Percentiles rank a stretch among this genome's conserved stretches.
Conservation (phyloP, 2,113 vertebrate species). For the Prietella phreatophila region DNA sequence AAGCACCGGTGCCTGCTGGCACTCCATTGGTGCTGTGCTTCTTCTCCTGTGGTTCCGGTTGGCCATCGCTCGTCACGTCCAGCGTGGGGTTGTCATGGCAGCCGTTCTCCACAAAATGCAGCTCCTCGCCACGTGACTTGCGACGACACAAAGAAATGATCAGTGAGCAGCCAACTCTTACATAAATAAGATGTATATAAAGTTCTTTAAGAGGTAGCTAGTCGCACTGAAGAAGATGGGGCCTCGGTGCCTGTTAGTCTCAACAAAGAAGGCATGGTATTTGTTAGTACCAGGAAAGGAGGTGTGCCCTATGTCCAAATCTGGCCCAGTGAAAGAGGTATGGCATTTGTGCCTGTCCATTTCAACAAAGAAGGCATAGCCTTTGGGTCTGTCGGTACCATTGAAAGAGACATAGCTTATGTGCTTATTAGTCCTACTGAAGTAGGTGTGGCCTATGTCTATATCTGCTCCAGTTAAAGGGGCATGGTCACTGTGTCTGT, state of each 20-base stretch:
- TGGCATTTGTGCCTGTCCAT: neutral
- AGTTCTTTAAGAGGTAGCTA: no score
- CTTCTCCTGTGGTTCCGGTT: conserved; percentile 90
- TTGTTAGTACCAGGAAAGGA: neutral
- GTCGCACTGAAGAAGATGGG: neutral
- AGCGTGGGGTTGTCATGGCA: conserved; percentile 97
- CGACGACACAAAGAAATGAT: neutral
- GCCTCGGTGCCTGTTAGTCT: neutral
- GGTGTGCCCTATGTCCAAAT: neutral
- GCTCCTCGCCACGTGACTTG: conserved; percentile 84
- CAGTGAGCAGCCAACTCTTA: neutral
- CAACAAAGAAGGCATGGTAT: neutral
- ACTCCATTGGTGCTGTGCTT: conserved; percentile 87
- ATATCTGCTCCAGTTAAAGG: neutral
- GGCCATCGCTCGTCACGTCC: conserved; percentile 91
- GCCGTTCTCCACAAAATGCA: conserved; percentile 96
- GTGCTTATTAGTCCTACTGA: neutral
- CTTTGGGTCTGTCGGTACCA: neutral
- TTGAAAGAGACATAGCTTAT: neutral
- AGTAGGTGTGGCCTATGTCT: neutral
- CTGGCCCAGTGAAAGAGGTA: neutral
- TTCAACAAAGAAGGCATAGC: neutral
- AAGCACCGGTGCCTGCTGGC: conserved; percentile 74
- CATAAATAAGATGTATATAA: neutral
- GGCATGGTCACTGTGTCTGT: neutral